Evolutionary conservation across 2,797 vertebrate genomes (phyloP), one percentile per base, ranked within the genome.

Genomic region (Buceros bicornis): DNA sequence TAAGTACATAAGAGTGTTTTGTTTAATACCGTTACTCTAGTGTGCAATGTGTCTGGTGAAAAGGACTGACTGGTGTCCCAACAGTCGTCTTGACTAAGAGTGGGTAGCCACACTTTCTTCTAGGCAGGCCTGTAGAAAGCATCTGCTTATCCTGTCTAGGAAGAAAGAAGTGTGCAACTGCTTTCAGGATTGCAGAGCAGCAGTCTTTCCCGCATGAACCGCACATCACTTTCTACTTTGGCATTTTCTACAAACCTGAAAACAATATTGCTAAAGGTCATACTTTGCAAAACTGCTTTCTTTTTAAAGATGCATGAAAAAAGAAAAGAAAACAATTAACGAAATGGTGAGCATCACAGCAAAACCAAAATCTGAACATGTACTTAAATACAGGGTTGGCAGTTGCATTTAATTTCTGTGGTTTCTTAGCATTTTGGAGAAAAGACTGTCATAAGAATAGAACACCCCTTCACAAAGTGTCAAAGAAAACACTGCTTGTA

Each of bases 201-300:
- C 31, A 67, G 53, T 33, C 29, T 67, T 85, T 73, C 45, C 64
- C 10, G 29, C 24, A 21, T 11, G 51, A 87, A 57, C 33, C 66
- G 62, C 77, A 54, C 50, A 35, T 76, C 58, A 26, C 74, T 35
- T 40, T 10, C 37, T 40, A 40, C 37, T 40, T 28, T 77, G 78
- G 22, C 89, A 92, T 96, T 96, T 87, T 50, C 71, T 54, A 43
- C 87, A 45, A 80, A 64, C 13, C 48, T 74, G 57, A 78, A 73
- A 82, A 61, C 5, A 14, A 47, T 17, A 16, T 19, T 76, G 7
- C 29, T 50, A 91, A 96, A 93, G 89, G 87, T 87, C 74, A 87
- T 71, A 33, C 45, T 82, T 94, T 89, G 37, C 78, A 92, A 93
- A 96, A 65, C 10, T 53, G 18, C 35, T 8, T 56, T 70, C 48